phyloP scores from a whole-genome alignment of 2,113 vertebrate species.

The Craseonycteris thonglongyai region DNA sequence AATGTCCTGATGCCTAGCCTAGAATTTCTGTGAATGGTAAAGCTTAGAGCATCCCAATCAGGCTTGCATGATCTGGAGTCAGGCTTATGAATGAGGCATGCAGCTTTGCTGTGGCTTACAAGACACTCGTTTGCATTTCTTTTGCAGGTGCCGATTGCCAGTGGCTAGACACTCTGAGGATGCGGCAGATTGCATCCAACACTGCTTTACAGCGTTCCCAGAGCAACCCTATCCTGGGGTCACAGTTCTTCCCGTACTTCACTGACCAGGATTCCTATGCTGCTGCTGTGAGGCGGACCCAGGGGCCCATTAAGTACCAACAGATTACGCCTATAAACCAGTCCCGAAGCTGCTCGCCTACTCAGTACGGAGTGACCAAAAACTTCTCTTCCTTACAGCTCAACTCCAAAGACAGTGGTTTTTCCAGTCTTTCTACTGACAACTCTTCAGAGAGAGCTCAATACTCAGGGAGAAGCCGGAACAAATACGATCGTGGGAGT shows the following conservation, averaged over 20 bases:
- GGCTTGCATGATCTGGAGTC: not conserved
- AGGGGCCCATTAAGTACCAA: constrained; percentile 71
- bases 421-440: constrained; percentile 91
- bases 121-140: constrained; percentile 40
- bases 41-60: not conserved
- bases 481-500: constrained; percentile 64
- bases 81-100: not conserved
- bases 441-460: constrained; percentile 85
- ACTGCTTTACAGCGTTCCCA: constrained; percentile 77
- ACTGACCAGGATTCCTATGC: constrained; percentile 89
- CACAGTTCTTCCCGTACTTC: constrained; percentile 85
- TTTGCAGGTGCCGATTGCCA: constrained; percentile 78
- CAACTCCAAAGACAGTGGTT: constrained; percentile 93
- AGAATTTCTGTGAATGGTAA: not conserved
- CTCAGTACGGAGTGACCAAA: constrained; percentile 79
- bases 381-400: constrained; percentile 88
- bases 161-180: constrained; percentile 88
- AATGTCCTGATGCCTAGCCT: not conserved
- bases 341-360: constrained; percentile 90
- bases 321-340: constrained; percentile 79
- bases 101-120: not conserved
- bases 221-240: constrained; percentile 82
- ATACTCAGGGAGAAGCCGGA: constrained; percentile 71
- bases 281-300: constrained; percentile 85
- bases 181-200: constrained; percentile 82